Base-by-base conservation (phyloP, 1,140 invertebrate species). In the fruit fly (Drosophila melanogaster) region DNA sequence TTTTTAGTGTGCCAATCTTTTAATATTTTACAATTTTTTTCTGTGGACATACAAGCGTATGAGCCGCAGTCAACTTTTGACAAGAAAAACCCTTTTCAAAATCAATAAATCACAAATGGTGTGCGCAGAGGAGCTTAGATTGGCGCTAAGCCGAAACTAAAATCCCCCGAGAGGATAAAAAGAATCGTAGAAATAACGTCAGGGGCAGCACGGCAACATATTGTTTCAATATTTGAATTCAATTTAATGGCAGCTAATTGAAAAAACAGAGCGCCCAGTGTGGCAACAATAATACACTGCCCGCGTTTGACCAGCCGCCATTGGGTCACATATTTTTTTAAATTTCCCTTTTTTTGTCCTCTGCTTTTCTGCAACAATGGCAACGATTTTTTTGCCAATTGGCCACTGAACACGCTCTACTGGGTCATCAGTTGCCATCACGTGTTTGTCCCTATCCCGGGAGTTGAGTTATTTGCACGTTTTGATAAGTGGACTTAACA, bases 201-300 rank as follows among this genome's bases (percentile, higher is more conserved):
- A 8, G n/a, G 41, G 44, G 24, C 22, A 15, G 41, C 33, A 26
- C 22, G 55, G 50, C 61, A 77, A 76, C 83, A 86, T 86, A 86
- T 87, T 89, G 79, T 87, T 89, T 84, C 84, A 89, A 87, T 87
- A 87, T 87, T 87, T 87, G 83, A 89, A 87, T 89, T 87, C 83
- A 89, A 87, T 87, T 87, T 87, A 87, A 87, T 87, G 83, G 76
- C 84, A 55, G 84, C 83, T 87, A 87, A 87, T 87, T 87, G 83
- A 89, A 87, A 87, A 87, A 87, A 87, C 61, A 89, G 56, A 56
- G 49, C 69, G 17, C 4, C 33, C 69, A 72, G 75, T 79, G 71
- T 51, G 79, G 62, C 79, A 87, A 89, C 70, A 69, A 75, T 86
- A 81, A 81, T 87, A 80, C 64, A 77, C 54, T 60, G 73, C 49